phyloP scores from a whole-genome alignment of 2,113 vertebrate genomes.

The Heterochromis multidens region DNA sequence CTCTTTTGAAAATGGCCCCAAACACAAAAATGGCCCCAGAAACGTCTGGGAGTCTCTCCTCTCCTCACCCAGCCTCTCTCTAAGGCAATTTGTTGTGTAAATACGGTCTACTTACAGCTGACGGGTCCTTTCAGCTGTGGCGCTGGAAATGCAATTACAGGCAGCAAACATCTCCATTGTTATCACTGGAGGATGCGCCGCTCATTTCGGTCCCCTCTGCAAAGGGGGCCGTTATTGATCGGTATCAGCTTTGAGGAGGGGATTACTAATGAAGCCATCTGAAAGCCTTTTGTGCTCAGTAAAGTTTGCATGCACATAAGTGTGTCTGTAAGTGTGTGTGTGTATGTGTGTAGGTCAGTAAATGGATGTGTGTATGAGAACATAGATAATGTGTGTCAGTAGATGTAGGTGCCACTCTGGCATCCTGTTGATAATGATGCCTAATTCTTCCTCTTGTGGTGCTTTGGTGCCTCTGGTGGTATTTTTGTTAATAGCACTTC shows the following conservation, averaged over 20 bases:
- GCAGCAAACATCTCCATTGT: slow-evolving; percentile 79
- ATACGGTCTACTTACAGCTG: slow-evolving; percentile 73
- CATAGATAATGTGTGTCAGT: slow-evolving; percentile 22
- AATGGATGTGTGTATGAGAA: slow-evolving; percentile 9
- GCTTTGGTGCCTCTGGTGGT: slow-evolving; percentile 57
- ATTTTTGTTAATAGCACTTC: background rate
- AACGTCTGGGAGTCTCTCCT: slow-evolving; percentile 13
- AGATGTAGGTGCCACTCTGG: slow-evolving; percentile 1
- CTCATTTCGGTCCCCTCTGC: slow-evolving; percentile 63
- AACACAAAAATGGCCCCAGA: slow-evolving; percentile 34
- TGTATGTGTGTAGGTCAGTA: background rate
- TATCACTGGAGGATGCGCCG: slow-evolving; percentile 68
- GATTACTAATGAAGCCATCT: slow-evolving; percentile 77
- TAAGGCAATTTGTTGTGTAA: slow-evolving; percentile 77
- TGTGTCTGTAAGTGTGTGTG: background rate
- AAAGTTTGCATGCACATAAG: slow-evolving; percentile 20
- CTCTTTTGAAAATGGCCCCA: slow-evolving; percentile 39
- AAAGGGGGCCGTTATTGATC: slow-evolving; percentile 66
- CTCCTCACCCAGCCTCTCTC: slow-evolving; percentile 47
- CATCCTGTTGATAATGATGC: background rate
- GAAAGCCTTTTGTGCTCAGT: slow-evolving; percentile 59
- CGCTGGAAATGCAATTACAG: slow-evolving; percentile 77
- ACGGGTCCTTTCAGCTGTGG: slow-evolving; percentile 66
- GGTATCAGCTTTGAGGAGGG: slow-evolving; percentile 69
- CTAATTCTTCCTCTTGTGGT: background rate